These are phyloP conservation scores for Piscicola geometra DNA, from an alignment of 2,888 invertebrate genomes.

Conservation along the genomic window DNA sequence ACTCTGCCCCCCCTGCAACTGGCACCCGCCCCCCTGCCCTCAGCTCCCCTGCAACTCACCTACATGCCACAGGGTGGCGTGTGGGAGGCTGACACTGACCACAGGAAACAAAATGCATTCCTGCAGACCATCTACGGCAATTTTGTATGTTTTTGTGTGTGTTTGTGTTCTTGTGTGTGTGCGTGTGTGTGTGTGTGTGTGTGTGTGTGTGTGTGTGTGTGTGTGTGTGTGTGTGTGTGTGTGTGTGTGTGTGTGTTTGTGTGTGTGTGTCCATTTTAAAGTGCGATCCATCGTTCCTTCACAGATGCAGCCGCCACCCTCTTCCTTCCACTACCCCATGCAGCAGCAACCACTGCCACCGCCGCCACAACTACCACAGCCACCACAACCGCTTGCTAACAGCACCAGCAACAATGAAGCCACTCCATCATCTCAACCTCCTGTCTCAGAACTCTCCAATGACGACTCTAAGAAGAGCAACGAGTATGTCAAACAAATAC, in stretches of 20 bases:
- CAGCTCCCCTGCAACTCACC: slow-evolving; percentile 22
- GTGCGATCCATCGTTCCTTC: background rate
- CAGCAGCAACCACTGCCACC: slow-evolving; percentile 1
- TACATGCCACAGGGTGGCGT: slow-evolving; percentile 33
- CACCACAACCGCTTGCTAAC: slow-evolving; percentile 18
- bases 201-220: too few species aligned
- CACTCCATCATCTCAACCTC: too few species aligned
- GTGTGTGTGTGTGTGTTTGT: too few species aligned
- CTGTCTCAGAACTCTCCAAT: too few species aligned
- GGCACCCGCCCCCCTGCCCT: background rate
- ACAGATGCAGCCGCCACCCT: background rate
- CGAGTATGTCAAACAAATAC: too few species aligned
- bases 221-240: too few species aligned
- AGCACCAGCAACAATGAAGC: background rate
- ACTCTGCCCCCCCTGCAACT: slow-evolving; percentile 16
- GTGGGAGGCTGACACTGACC: slow-evolving; percentile 1
- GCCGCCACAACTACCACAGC: slow-evolving; percentile 2
- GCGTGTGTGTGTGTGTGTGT: too few species aligned
- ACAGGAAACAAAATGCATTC: background rate
- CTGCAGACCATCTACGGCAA: background rate
- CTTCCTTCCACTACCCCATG: background rate
- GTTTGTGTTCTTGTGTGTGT: too few species aligned
- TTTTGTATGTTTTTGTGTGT: background rate
- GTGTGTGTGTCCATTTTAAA: too few species aligned
- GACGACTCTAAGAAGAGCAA: too few species aligned